A percentile compares a stretch with the other conserved stretches of the same genome.
phyloP scores from a whole-genome alignment of 2,888 invertebrate genomes.

The Pandemis heparana region DNA sequence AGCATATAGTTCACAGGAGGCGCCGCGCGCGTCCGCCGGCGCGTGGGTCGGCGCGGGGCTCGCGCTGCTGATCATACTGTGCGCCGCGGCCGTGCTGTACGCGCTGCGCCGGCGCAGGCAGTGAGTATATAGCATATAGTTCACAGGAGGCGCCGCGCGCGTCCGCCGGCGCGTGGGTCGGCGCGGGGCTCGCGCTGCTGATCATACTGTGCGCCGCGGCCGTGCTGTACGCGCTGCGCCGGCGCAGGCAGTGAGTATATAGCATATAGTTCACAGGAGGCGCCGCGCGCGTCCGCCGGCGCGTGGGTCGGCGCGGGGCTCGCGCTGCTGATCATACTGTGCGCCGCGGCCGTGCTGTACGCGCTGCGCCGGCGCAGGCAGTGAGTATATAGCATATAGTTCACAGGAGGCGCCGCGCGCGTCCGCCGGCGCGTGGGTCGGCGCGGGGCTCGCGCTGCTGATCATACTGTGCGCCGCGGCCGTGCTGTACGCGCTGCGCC shows the following conservation, averaged over 20 bases:
- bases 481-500: constrained; percentile 61
- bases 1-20: constrained; percentile 24
- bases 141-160: constrained; percentile 49
- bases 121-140: too few species aligned
- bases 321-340: constrained; percentile 61
- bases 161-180: constrained; percentile 59
- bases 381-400: too few species aligned
- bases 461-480: constrained; percentile 61
- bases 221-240: constrained; percentile 61
- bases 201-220: constrained; percentile 61
- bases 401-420: constrained; percentile 49
- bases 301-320: constrained; percentile 62
- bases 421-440: constrained; percentile 59
- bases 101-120: constrained; percentile 66
- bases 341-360: constrained; percentile 62
- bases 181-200: constrained; percentile 59
- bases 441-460: constrained; percentile 59
- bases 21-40: constrained; percentile 53
- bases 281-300: constrained; percentile 53
- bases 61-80: constrained; percentile 61
- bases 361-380: constrained; percentile 66
- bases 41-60: constrained; percentile 62
- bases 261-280: constrained; percentile 24
- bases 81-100: constrained; percentile 62
- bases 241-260: constrained; percentile 76